Conservation (phyloP, 2,797 vertebrate species). For the Lemur catta region DNA sequence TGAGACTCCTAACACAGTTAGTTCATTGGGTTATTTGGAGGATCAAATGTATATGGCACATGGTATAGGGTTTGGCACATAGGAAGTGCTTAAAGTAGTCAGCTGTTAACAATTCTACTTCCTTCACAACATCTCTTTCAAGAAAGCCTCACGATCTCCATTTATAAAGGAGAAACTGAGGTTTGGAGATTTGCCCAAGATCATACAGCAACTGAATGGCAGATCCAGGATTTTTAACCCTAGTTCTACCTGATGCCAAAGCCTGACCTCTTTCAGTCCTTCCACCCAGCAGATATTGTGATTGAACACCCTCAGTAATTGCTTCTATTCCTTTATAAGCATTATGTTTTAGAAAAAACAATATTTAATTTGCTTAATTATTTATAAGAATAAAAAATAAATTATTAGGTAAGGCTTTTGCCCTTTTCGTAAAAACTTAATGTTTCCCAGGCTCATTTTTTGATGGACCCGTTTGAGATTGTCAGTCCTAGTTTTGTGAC, state of each 20-base stretch:
- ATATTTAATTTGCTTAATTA: not conserved
- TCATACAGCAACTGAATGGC: not conserved
- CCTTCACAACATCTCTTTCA: not conserved
- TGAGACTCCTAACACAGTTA: not conserved
- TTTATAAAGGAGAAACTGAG: not conserved
- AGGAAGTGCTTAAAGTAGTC: not conserved
- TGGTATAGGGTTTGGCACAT: not conserved
- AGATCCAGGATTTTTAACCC: not conserved
- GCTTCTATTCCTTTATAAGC: not conserved
- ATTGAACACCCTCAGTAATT: not conserved
- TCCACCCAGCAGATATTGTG: not conserved
- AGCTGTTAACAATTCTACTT: not conserved
- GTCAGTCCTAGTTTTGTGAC: not conserved
- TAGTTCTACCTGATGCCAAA: not conserved
- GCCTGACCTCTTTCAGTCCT: not conserved
- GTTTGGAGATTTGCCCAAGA: not conserved
- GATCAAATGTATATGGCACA: too few relatives aligned
- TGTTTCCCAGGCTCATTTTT: not conserved
- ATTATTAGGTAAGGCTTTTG: not conserved
- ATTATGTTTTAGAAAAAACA: not conserved
- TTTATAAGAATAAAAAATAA: constrained; percentile 13
- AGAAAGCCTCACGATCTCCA: not conserved
- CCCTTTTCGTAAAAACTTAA: not conserved
- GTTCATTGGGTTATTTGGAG: not conserved
- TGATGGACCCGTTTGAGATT: not conserved